Evolutionary conservation across 2,113 vertebrate species (phyloP).

Genomic region (Chaetodon auriga): DNA sequence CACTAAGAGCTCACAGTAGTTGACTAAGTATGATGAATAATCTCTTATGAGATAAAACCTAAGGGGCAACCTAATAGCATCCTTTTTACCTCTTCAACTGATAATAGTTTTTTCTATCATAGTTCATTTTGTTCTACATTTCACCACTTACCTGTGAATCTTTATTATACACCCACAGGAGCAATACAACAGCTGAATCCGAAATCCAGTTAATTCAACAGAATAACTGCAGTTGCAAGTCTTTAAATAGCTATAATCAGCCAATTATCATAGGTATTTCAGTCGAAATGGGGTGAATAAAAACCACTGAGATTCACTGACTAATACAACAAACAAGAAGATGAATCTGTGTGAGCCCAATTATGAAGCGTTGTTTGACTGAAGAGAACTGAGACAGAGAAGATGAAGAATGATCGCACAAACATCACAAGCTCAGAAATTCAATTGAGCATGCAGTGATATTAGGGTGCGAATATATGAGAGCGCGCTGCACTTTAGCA

Average conservation of each 20-base stretch:
- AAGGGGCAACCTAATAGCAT: background rate
- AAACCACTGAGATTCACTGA: background rate
- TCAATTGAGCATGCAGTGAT: constrained; percentile 17
- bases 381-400: background rate
- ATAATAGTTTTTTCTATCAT: background rate
- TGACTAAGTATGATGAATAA: background rate
- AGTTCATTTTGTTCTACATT: constrained; percentile 11
- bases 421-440: constrained; percentile 28
- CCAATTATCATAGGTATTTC: background rate
- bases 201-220: background rate
- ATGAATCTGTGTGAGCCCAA: background rate
- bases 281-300: background rate
- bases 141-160: background rate
- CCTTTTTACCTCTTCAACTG: background rate
- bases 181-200: background rate
- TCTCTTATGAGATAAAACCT: no score
- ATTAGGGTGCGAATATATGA: constrained; percentile 48
- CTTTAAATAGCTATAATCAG: background rate
- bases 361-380: constrained; percentile 7
- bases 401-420: constrained; percentile 1
- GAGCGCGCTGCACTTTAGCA: constrained; percentile 16
- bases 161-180: background rate
- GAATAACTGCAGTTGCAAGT: background rate
- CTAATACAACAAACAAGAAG: background rate
- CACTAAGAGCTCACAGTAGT: no score